A percentile compares a stretch with the other conserved stretches of the same genome.
These are phyloP conservation scores for Rousettus leschenaultii DNA, from an alignment of 2,113 vertebrate species.

Conservation along the genomic window DNA sequence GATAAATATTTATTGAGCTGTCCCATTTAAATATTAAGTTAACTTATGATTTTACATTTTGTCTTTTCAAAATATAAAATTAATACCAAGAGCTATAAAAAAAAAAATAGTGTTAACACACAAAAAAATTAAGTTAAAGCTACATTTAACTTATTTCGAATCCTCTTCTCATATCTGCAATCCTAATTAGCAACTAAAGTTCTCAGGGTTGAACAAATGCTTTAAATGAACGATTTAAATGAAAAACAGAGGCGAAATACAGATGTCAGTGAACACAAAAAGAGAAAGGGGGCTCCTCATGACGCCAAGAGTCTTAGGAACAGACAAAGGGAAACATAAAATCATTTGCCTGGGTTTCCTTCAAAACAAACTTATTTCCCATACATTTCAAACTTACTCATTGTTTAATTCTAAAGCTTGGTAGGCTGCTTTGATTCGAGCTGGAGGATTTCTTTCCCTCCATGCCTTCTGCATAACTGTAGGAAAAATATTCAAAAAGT, in stretches of 20 bases:
- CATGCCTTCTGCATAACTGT: constrained; percentile 99
- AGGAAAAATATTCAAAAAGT: constrained; percentile 64
- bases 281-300: not conserved
- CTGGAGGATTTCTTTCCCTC: constrained; percentile 97
- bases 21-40: constrained; percentile 17
- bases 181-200: not conserved
- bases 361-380: constrained; percentile 58
- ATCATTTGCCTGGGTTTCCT: constrained; percentile 49
- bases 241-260: constrained; percentile 42
- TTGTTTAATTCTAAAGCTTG: constrained; percentile 96
- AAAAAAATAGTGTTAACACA: constrained; percentile 8
- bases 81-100: constrained; percentile 28
- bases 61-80: constrained; percentile 32
- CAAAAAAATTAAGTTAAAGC: constrained; percentile 15
- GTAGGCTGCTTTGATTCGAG: constrained; percentile 95
- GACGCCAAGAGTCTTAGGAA: not conserved
- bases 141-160: constrained; percentile 44
- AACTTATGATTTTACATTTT: not conserved
- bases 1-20: constrained; percentile 9
- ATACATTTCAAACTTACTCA: constrained; percentile 88
- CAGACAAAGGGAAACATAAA: constrained; percentile 36
- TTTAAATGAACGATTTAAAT: constrained; percentile 53
- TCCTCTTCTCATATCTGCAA: not conserved
- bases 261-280: not conserved
- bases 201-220: constrained; percentile 32